Base-by-base conservation (phyloP, 2,113 vertebrate species). In the Hyperoodon ampullatus region DNA sequence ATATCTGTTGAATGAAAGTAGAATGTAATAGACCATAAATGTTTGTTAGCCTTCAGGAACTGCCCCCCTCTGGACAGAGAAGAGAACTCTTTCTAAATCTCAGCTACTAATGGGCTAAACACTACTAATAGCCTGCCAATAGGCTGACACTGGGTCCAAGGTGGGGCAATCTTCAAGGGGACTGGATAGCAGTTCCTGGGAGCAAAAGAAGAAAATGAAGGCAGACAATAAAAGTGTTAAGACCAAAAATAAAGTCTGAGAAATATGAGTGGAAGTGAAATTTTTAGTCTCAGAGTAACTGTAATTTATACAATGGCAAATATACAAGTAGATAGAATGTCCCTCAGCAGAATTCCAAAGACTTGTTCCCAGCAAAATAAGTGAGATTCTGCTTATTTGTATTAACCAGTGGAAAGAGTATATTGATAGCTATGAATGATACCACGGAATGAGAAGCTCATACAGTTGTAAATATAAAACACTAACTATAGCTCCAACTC, bases 31-130 rank as follows among this genome's bases (percentile, higher is more conserved):
- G 50, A 70, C 16, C 60, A 82, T 19, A 88, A 75, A 86, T 8
- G 24, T 84, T 28, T 61, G 28, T 70, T 50, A 89, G 61, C 26
- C 55, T 93, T 82, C 28, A 89, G 74, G 55, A 95, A 82, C 70
- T 50, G 78, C 13, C 58, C 12, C 35, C 15, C 21, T 23, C 66
- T 61, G 78, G 12, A 72, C 33, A 85, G 28, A 80, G 3, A 47
- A 74, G 8, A 72, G 8, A 89, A 83, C 18, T 50, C 93, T 84
- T 93, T 88, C 50, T 70, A 39, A 80, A 96, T 63, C 24, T 89
- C 83, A 68, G 50, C 61, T 44, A 39, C 26, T 33, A n/a, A 50
- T 15, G 18, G 47, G 24, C 33, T 55, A 85, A 66, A 94, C 58
- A 42, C 33, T 55, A 70, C 44, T 47, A 82, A 72, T 0, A 74